Conservation (phyloP, 2,888 invertebrate genomes). For the Hypolimnas misippus region DNA sequence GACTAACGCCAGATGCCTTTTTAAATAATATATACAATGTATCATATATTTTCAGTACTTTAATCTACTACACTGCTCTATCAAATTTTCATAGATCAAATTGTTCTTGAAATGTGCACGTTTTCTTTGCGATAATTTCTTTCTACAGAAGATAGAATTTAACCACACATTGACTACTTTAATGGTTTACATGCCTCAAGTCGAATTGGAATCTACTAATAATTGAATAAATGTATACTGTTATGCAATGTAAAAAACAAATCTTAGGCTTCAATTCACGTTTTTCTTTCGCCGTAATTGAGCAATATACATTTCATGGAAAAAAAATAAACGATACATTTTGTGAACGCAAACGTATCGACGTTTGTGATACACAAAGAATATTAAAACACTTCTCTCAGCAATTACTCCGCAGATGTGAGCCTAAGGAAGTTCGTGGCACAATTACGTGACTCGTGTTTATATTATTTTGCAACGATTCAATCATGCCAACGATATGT, state of each 20-base stretch:
- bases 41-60: too few species aligned
- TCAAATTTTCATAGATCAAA: too few species aligned
- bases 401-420: slow-evolving; percentile 24
- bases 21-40: neutral
- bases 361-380: slow-evolving; percentile 10
- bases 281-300: neutral
- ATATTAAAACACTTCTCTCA: slow-evolving; percentile 27
- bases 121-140: too few species aligned
- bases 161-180: too few species aligned
- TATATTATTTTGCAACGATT: slow-evolving; percentile 27
- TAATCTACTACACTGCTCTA: too few species aligned
- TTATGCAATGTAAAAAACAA: neutral
- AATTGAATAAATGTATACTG: too few species aligned
- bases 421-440: slow-evolving; percentile 22
- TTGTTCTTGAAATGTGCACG: too few species aligned
- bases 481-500: slow-evolving; percentile 15
- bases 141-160: too few species aligned
- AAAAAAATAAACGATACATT: slow-evolving; percentile 3
- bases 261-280: neutral
- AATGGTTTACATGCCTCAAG: too few species aligned
- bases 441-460: slow-evolving; percentile 35
- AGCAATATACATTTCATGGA: slow-evolving; percentile 2
- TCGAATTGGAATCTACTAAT: too few species aligned
- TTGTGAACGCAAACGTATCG: neutral
- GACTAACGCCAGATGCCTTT: neutral